Base-by-base conservation (phyloP, 2,888 invertebrate species). In the Troglohyphantes excavatus region DNA sequence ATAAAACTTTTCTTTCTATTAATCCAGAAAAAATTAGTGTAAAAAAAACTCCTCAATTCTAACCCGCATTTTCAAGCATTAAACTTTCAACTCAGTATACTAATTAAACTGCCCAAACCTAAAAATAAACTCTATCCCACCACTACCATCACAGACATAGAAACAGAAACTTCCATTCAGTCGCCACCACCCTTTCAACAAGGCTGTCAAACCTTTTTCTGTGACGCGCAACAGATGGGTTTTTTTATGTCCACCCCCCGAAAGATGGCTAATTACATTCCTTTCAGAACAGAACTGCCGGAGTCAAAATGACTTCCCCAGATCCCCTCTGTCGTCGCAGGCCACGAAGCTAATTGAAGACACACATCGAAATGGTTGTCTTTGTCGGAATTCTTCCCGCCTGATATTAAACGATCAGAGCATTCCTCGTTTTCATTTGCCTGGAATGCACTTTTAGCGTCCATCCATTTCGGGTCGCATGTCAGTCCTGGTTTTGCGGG, bases 231-330 rank as follows among this genome's bases (percentile, higher is more conserved):
- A 53, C 53, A 53, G 53, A 53, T 53, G 53, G 9, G 9, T 53
- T n/a, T n/a, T 53, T n/a, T 53, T 53, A n/a, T 53, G 13, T 53
- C 5, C 17, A 17, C 13, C 53, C n/a, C 13, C 53, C n/a, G 17
- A 53, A 53, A 53, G 53, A 53, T 53, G 53, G 53, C 53, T 53
- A 53, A 53, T 53, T 53, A n/a, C 53, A 53, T 53, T 53, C 53
- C 53, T 53, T 53, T 53, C 17, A 53, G 53, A n/a, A 53, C n/a
- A 5, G 53, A 39, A 53, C 53, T 53, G 53, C 53, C n/a, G 53
- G 53, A 53, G 53, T 17, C 53, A 53, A n/a, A n/a, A 53, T 53
- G 53, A 53, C 53, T 53, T 53, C 53, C n/a, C n/a, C 13, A 13
- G 2, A n/a, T 17, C 53, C 13, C 17, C 5, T 13, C 53, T 53